Base-by-base conservation (phyloP, 2,888 invertebrate genomes). In the Callyntrura guangdongensis region DNA sequence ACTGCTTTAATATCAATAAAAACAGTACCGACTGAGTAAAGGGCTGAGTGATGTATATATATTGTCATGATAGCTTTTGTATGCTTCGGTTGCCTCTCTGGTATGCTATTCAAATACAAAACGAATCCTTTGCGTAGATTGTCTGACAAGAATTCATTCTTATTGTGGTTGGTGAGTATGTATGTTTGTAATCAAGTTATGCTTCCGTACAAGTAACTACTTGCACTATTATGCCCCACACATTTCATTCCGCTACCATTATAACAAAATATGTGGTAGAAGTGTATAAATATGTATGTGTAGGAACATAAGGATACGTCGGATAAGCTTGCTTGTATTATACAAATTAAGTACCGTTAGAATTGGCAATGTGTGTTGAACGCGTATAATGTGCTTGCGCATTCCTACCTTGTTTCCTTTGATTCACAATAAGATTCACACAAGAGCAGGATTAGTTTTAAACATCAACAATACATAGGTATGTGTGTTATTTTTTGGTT, bases 311-410 rank as follows among this genome's bases (percentile, higher is more conserved):
- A 17, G 72, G 14, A 72, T 45, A 22, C 22, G 67, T 36, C 36
- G n/a, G 56, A 36, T 81, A 81, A 72, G 20, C 53, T 2, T 49
- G 56, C 17, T 36, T 61, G 61, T 53, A 61, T 4, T 4, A n/a
- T 61, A 36, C 36, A 36, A 87, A 79, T 67, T 61, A 77, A 83
- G 77, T 89, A 89, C 89, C 89, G 89, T 89, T 89, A 89, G 84
- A 59, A 74, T 77, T 89, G 17, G 84, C 84, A 84, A 56, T 27
- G 53, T 27, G 27, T 11, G 17, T n/a, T 49, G 20, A 27, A 49
- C 17, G 17, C 27, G 27, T 22, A 27, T 56, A 12, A 25, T 56
- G 25, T 56, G 56, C 53, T n/a, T 3, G 8, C 5, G 85, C 61
- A 86, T 86, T 74, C 86, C 47, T 74, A 36, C 59, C 17, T 36